phyloP scores from a whole-genome alignment of 2,797 vertebrate species.

The Coregonus ussuriensis region DNA sequence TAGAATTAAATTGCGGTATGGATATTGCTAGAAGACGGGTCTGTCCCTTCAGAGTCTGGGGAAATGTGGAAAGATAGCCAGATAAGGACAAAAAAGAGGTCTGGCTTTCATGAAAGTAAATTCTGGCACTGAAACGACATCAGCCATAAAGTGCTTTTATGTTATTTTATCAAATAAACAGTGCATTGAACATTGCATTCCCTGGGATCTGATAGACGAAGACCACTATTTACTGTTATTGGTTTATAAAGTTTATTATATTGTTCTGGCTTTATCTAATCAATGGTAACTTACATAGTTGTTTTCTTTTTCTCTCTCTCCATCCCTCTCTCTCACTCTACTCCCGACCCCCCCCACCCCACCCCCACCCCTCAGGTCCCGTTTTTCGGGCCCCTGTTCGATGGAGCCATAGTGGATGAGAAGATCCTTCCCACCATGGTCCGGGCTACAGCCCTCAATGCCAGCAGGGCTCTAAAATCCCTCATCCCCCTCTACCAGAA shows the following conservation, averaged over 20 bases:
- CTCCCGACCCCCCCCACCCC: conserved; percentile 26
- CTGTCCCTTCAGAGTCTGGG: conserved; percentile 34
- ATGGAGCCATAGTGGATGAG: conserved; percentile 96
- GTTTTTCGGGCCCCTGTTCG: conserved; percentile 97
- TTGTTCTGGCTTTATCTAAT: background rate
- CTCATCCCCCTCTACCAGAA: conserved; percentile 98
- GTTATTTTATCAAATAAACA: background rate
- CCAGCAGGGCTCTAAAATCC: conserved; percentile 95
- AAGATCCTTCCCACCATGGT: conserved; percentile 96
- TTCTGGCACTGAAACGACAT: conserved; percentile 32
- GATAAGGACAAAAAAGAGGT: conserved; percentile 34
- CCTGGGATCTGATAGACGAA: background rate
- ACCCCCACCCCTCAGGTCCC: conserved; percentile 82
- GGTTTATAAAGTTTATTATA: background rate
- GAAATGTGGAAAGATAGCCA: conserved; percentile 48
- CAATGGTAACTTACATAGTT: background rate
- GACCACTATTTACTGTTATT: background rate
- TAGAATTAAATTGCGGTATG: conserved; percentile 49
- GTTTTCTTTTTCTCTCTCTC: background rate
- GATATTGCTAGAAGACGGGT: conserved; percentile 45
- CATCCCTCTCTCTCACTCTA: background rate
- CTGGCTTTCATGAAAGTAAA: conserved; percentile 56
- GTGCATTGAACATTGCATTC: background rate
- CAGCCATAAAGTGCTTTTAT: conserved; percentile 2
- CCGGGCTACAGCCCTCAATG: conserved; percentile 96